A percentile compares a stretch with the other conserved stretches of the same genome.
These are phyloP conservation scores for Dichetophora obliterata DNA, from an alignment of 2,888 invertebrate species.

Conservation along the genomic window DNA sequence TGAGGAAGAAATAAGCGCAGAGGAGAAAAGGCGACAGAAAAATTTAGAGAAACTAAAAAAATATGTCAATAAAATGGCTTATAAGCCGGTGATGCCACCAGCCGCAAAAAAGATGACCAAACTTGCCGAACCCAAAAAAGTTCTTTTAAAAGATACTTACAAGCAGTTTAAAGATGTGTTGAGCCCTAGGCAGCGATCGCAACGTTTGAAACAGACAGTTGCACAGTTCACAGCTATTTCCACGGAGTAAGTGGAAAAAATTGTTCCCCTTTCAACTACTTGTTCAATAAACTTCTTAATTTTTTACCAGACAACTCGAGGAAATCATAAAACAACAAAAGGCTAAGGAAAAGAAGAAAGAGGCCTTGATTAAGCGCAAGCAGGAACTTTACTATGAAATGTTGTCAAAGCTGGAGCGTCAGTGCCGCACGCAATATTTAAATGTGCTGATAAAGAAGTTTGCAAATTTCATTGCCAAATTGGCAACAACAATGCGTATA, in stretches of 20 bases:
- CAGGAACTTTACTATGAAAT: conserved; percentile 62
- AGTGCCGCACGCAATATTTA: conserved; percentile 61
- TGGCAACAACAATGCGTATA: conserved; percentile 63
- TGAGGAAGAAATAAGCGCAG: conserved; percentile 49
- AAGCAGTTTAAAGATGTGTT: conserved; percentile 55
- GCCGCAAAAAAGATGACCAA: conserved; percentile 53
- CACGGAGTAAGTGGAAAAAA: conserved; percentile 51
- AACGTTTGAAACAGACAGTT: conserved; percentile 56
- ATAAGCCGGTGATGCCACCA: conserved; percentile 57
- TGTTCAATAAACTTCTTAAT: background rate
- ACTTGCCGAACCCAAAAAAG: conserved; percentile 54
- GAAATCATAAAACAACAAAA: conserved; percentile 56
- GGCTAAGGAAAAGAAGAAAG: conserved; percentile 56
- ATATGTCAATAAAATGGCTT: conserved; percentile 61
- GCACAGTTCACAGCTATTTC: conserved; percentile 46
- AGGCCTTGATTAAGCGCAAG: conserved; percentile 58
- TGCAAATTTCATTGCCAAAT: conserved; percentile 60
- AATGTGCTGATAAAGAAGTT: conserved; percentile 62
- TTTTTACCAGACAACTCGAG: conserved; percentile 57
- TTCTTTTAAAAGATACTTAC: conserved; percentile 51
- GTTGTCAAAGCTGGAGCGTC: conserved; percentile 61
- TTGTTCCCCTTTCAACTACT: no score
- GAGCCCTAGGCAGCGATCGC: conserved; percentile 55
- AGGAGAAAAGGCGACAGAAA: conserved; percentile 54
- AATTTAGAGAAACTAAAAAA: conserved; percentile 55